phyloP scores from a whole-genome alignment of 2,888 invertebrate genomes.

The Epinotia ramella region DNA sequence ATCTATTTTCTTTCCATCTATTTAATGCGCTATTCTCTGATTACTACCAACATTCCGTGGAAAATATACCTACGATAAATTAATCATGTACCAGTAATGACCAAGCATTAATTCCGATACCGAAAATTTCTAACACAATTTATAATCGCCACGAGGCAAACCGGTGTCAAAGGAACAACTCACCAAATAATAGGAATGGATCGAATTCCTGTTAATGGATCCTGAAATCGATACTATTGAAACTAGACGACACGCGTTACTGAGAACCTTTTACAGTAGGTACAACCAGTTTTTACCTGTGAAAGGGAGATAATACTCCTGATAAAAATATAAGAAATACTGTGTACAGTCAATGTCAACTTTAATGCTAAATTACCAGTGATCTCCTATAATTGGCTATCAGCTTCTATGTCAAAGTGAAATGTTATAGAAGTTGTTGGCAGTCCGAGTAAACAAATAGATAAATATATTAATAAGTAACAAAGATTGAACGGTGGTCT shows the following conservation, averaged over 20 bases:
- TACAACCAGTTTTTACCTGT: not conserved
- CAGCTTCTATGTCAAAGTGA: no score
- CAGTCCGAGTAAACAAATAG: no score
- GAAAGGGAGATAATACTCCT: not conserved
- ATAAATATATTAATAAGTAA: no score
- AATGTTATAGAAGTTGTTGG: no score
- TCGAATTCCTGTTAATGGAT: conserved; percentile 15
- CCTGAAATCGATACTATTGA: conserved; percentile 17
- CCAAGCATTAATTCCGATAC: not conserved
- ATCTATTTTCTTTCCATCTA: no score
- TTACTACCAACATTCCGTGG: no score
- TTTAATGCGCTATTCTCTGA: no score
- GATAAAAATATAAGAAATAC: not conserved
- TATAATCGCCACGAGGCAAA: not conserved
- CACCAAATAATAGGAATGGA: not conserved
- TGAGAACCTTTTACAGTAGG: not conserved
- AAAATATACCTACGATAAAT: no score
- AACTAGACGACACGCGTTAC: conserved; percentile 5
- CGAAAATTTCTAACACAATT: not conserved
- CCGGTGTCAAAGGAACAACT: not conserved
- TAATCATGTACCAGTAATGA: no score
- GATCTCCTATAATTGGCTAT: no score
- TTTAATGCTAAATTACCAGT: not conserved
- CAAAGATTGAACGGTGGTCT: no score
- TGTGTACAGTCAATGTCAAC: not conserved